Evolutionary conservation across 2,113 vertebrate genomes (phyloP), one percentile per base, ranked within the genome.

Genomic region (Fregata magnificens): DNA sequence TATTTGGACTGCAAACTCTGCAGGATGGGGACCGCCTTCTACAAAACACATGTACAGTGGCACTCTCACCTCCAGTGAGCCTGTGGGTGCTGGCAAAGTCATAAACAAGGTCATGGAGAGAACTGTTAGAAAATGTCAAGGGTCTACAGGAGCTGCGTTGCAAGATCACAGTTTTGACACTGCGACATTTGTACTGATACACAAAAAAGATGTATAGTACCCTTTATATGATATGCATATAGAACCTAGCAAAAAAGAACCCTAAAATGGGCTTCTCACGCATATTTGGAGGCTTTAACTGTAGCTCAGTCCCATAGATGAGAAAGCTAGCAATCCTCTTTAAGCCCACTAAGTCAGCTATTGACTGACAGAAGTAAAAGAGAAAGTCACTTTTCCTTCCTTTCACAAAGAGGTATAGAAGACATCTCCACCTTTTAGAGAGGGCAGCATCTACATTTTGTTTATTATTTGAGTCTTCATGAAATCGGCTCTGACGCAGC

Each of bases 11-110:
- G 28, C n/a, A 90, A 26, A 69, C 32, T 11, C 38, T 16, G 34
- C 38, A 56, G 19, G 34, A 34, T 3, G 24, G 67, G 58, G 14
- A 11, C 16, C 10, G 21, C 50, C 45, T 45, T 7, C 22, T 31
- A 42, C 24, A 25, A 82, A 84, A 59, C 16, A 14, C 2, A 0
- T 0, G 13, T 42, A 42, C 3, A 5, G 67, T 10, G 40, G 14
- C 42, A 50, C 52, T 32, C 16, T 11, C 12, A 36, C 34, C 22
- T 47, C 24, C 65, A 26, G 21, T 11, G 47, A 80, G 55, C 74
- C 62, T 6, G 2, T 0, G 26, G 36, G 34, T 42, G 36, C 47
- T 70, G 63, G 26, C 16, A 49, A 63, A 80, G 25, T 50, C 53
- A 85, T n/a, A 45, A 29, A 71, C 10, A 63, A 70, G 11, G 55